phyloP scores from a whole-genome alignment of 2,113 vertebrate genomes.

The Todiramphus saurophagus region DNA sequence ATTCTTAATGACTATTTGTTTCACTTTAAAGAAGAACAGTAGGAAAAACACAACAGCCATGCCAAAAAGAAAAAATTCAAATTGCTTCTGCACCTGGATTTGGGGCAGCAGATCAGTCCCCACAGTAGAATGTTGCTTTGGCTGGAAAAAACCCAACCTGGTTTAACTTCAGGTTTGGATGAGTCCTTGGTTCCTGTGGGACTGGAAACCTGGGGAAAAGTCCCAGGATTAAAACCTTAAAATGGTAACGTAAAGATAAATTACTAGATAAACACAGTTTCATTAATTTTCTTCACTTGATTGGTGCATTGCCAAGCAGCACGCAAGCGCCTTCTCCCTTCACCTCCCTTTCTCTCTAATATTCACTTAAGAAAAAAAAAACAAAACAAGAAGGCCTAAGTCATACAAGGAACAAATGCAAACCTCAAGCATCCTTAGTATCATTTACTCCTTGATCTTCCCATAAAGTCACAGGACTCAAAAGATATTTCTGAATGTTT shows the following conservation, averaged over 20 bases:
- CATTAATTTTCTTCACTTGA: not conserved
- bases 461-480: not conserved
- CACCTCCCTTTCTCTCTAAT: not conserved
- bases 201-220: not conserved
- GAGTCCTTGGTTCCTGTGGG: not conserved
- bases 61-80: not conserved
- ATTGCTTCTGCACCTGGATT: not conserved
- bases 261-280: not conserved
- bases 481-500: not conserved
- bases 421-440: not conserved
- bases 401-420: not conserved
- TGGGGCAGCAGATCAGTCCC: not conserved
- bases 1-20: not conserved
- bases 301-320: not conserved
- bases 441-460: not conserved
- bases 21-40: not conserved
- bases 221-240: not conserved
- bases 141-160: not conserved
- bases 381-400: not conserved
- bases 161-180: not conserved
- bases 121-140: not conserved
- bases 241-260: not conserved
- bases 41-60: not conserved
- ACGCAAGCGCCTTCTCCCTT: not conserved
- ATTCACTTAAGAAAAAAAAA: not conserved